Conservation (phyloP, 2,797 vertebrate species). For the Hippocampus kuda region DNA sequence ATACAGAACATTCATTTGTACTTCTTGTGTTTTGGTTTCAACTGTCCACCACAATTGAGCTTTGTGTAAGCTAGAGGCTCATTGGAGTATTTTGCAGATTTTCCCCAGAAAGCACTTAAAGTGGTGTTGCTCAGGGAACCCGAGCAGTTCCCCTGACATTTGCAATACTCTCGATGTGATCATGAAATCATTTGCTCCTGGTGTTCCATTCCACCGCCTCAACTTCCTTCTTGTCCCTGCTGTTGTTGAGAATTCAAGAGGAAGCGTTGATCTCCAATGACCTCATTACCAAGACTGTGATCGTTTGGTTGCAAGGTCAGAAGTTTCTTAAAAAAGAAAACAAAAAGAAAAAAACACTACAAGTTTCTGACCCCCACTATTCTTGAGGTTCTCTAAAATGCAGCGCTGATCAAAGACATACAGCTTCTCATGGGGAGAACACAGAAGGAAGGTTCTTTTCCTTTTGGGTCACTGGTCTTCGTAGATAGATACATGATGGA, state of each 20-base stretch:
- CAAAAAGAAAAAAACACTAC: constrained; percentile 36
- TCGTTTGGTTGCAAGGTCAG: constrained; percentile 29
- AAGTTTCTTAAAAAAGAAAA: constrained; percentile 26
- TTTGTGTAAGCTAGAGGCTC: constrained; percentile 29
- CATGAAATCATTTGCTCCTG: constrained; percentile 36
- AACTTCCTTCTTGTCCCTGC: constrained; percentile 25
- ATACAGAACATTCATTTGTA: constrained; percentile 43
- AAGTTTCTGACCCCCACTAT: constrained; percentile 50
- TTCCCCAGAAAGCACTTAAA: constrained; percentile 36
- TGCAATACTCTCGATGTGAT: constrained; percentile 42
- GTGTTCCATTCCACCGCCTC: constrained; percentile 46
- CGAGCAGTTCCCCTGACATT: constrained; percentile 29
- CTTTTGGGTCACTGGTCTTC: neutral
- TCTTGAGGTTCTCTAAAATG: constrained; percentile 26
- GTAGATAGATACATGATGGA: constrained; percentile 4
- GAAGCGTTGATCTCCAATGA: constrained; percentile 54
- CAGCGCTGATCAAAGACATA: constrained; percentile 43
- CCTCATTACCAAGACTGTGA: constrained; percentile 24
- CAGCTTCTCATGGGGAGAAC: constrained; percentile 8
- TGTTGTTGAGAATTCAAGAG: constrained; percentile 44
- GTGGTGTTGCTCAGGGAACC: constrained; percentile 15
- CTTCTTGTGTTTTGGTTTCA: constrained; percentile 33
- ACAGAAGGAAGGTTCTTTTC: constrained; percentile 23
- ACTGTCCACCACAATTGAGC: constrained; percentile 28
- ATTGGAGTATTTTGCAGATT: constrained; percentile 30